Percentiles rank a stretch among this genome's conserved stretches.
These are phyloP conservation scores for Patiria pectinifera DNA, from an alignment of 53 echinoderm and acorn worm species.

Conservation along the genomic window DNA sequence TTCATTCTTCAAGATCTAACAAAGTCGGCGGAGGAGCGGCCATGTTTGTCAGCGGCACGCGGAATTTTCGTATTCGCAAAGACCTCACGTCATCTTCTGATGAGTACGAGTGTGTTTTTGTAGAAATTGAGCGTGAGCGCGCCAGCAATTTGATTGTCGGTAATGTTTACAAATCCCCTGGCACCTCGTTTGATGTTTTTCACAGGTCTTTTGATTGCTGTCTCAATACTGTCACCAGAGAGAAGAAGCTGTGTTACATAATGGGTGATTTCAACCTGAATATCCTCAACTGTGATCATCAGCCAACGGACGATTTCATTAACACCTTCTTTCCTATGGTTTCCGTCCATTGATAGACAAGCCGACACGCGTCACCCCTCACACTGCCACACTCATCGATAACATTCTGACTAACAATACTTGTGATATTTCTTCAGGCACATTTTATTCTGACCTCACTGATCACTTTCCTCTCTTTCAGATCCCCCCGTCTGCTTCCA, in stretches of 20 bases:
- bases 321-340: constrained; percentile 12
- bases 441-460: constrained; percentile 14
- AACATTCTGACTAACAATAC: constrained; percentile 10
- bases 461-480: constrained; percentile 35
- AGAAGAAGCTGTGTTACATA: constrained; percentile 37
- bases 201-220: constrained; percentile 14
- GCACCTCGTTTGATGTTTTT: neutral
- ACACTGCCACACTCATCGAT: neutral
- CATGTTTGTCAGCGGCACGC: no score
- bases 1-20: no score
- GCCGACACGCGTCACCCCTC: neutral
- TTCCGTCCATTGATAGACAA: constrained; percentile 3
- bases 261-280: constrained; percentile 32
- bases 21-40: no score
- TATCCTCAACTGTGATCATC: constrained; percentile 7
- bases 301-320: constrained; percentile 43
- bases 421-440: constrained; percentile 5
- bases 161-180: constrained; percentile 39
- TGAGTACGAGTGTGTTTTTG: constrained; percentile 13
- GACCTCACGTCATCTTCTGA: neutral
- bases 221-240: neutral
- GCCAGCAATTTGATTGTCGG: constrained; percentile 27
- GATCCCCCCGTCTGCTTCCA: neutral
- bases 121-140: neutral
- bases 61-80: neutral